phyloP scores from a whole-genome alignment of 2,888 invertebrate genomes.

The Acanthopleura granulata region DNA sequence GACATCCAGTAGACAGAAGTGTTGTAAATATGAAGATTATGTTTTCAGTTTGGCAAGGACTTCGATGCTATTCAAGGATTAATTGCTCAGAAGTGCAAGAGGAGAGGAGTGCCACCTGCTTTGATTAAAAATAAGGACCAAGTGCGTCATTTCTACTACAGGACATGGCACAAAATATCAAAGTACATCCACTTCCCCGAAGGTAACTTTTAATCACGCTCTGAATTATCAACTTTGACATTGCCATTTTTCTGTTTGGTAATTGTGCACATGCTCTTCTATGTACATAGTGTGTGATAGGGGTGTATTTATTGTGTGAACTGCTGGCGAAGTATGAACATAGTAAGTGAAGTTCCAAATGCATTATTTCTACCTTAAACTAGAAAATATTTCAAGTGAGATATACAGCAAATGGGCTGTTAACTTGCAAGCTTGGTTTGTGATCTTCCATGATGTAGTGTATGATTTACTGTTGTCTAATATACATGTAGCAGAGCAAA shows the following conservation, averaged over 20 bases:
- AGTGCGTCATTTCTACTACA: constrained; percentile 93
- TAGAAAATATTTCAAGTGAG: neutral
- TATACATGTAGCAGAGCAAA: too few relatives aligned
- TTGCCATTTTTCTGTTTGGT: neutral
- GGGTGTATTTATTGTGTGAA: neutral
- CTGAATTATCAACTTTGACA: neutral
- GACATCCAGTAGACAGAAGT: neutral
- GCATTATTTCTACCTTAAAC: neutral
- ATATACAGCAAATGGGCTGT: neutral
- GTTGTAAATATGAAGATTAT: neutral
- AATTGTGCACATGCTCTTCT: neutral
- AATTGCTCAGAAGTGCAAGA: constrained; percentile 87
- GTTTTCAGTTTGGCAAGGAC: constrained; percentile 84
- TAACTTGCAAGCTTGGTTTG: neutral
- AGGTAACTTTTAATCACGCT: constrained; percentile 19
- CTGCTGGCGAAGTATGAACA: neutral
- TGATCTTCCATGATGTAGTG: too few relatives aligned
- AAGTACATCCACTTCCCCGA: constrained; percentile 76
- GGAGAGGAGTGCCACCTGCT: constrained; percentile 75
- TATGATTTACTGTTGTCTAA: too few relatives aligned
- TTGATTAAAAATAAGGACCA: constrained; percentile 91
- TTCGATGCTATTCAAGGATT: constrained; percentile 91
- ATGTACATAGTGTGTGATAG: too few relatives aligned
- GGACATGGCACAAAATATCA: constrained; percentile 94
- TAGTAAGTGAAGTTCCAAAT: neutral